These are phyloP conservation scores for Hirudinaria manillensis DNA, from an alignment of 2,888 invertebrate genomes.

Conservation along the genomic window DNA sequence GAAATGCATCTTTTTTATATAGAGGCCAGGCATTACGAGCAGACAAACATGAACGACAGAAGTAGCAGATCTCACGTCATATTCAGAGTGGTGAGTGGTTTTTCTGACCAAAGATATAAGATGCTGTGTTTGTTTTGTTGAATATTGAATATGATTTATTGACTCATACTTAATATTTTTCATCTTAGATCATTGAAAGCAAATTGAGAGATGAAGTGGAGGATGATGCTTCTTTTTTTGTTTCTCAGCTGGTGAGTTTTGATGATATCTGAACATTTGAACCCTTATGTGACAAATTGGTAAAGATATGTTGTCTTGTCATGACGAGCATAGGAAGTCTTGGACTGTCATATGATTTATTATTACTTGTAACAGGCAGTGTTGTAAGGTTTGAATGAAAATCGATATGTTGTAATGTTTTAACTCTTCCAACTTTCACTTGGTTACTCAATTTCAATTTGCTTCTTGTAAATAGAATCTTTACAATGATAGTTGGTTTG, in stretches of 20 bases:
- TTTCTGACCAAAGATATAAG: not conserved
- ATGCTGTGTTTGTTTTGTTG: not conserved
- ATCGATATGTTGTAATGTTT: not conserved
- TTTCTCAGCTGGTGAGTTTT: slow-evolving; percentile 24
- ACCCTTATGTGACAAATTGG: not conserved
- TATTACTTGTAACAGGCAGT: not conserved
- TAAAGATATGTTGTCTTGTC: not conserved
- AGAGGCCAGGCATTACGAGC: slow-evolving; percentile 64
- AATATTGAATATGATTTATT: not conserved
- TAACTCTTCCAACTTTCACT: not conserved
- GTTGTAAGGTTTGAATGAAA: not conserved
- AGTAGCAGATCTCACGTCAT: slow-evolving; percentile 85
- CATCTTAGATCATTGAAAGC: slow-evolving; percentile 24
- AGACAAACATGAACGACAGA: slow-evolving; percentile 79
- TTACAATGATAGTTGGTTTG: too few species aligned
- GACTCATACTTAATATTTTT: not conserved
- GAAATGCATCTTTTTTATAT: slow-evolving; percentile 2
- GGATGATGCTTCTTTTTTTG: slow-evolving; percentile 6
- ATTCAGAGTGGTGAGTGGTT: slow-evolving; percentile 70
- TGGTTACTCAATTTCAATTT: too few species aligned
- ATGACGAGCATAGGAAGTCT: not conserved
- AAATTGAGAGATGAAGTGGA: not conserved
- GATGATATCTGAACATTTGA: not conserved
- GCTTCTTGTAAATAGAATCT: too few species aligned
- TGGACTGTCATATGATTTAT: not conserved